These are phyloP conservation scores for Callipepla californica DNA, from an alignment of 2,113 vertebrate genomes.

Conservation along the genomic window DNA sequence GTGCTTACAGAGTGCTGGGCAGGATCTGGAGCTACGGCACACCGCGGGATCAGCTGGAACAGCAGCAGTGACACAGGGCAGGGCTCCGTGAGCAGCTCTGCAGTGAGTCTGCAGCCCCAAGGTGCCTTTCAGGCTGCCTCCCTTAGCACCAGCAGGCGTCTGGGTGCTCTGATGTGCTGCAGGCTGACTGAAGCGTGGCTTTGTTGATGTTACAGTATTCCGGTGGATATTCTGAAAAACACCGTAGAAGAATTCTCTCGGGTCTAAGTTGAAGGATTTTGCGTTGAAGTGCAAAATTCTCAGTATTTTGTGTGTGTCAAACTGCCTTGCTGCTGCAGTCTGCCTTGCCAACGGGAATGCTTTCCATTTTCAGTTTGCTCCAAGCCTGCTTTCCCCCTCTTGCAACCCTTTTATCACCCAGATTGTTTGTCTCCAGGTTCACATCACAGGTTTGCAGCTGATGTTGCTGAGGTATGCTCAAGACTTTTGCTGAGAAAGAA, in stretches of 20 bases:
- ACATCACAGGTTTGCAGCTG: background rate
- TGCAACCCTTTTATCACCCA: constrained; percentile 5
- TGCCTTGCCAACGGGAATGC: background rate
- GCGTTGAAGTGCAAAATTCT: constrained; percentile 20
- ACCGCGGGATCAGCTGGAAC: background rate
- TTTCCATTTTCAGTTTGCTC: background rate
- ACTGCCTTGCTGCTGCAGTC: background rate
- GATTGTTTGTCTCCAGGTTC: background rate
- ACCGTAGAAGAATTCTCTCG: background rate
- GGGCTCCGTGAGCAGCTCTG: background rate
- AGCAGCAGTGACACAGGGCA: background rate
- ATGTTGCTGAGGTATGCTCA: background rate
- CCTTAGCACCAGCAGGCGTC: background rate
- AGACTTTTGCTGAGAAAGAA: background rate
- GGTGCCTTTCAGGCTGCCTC: background rate
- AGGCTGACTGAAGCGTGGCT: constrained; percentile 1
- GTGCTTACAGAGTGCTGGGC: background rate
- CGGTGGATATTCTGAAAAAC: constrained; percentile 11
- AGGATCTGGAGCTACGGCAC: background rate
- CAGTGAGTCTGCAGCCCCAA: background rate
- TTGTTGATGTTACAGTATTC: background rate
- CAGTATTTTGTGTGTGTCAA: background rate
- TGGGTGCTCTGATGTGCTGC: background rate
- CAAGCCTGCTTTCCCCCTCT: background rate
- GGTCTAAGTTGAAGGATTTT: constrained; percentile 6